Evolutionary conservation across 2,888 invertebrate species (phyloP).

Genomic region (Dorcus parallelipipedus): DNA sequence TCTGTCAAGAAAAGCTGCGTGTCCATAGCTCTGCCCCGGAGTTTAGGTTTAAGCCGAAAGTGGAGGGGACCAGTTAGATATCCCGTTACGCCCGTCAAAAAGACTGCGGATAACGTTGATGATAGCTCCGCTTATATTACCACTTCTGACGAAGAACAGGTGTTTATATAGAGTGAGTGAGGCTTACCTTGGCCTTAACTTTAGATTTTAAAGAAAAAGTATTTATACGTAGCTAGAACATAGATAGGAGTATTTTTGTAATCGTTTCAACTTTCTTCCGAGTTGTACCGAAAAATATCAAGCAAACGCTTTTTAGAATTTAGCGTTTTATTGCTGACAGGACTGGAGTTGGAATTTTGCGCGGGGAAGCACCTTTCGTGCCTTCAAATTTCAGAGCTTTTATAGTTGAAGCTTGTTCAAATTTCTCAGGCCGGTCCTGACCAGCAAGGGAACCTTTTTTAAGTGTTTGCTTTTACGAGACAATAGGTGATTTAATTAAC

Average conservation of each 20-base stretch:
- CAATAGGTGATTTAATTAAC: no score
- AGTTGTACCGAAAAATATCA: no score
- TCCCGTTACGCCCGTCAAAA: conserved; percentile 63
- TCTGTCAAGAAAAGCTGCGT: conserved; percentile 5
- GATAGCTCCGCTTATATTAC: conserved; percentile 49
- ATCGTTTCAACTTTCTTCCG: no score
- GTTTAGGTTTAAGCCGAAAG: conserved; percentile 57
- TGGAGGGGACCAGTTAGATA: conserved; percentile 63
- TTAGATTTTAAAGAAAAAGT: not conserved
- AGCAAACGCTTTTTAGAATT: no score
- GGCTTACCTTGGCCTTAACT: no score
- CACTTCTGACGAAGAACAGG: conserved; percentile 61
- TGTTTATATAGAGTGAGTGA: conserved; percentile 54
- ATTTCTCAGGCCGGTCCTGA: no score
- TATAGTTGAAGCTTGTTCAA: no score
- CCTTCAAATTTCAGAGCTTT: no score
- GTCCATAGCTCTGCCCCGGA: conserved; percentile 56
- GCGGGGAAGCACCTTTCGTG: no score
- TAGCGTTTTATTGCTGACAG: no score
- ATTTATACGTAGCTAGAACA: not conserved
- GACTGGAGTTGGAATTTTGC: not conserved
- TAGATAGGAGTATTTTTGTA: not conserved
- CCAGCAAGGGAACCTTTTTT: no score
- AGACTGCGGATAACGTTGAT: conserved; percentile 35
- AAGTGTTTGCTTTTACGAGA: no score